These are phyloP conservation scores for Piscicola geometra DNA, from an alignment of 2,888 invertebrate species.

Conservation along the genomic window DNA sequence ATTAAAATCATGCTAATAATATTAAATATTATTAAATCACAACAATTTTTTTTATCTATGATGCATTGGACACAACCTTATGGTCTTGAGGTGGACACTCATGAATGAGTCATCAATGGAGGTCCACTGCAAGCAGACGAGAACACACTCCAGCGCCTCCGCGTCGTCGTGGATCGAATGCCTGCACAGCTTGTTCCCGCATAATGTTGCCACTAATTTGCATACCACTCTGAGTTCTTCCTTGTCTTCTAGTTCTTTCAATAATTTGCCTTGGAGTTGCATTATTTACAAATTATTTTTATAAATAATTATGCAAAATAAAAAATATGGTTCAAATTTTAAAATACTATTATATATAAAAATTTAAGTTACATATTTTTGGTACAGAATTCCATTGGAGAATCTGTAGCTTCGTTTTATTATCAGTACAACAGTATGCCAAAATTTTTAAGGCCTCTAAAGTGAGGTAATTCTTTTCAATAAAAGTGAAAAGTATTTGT, in stretches of 20 bases:
- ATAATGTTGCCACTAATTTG: background rate
- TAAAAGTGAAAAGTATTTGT: background rate
- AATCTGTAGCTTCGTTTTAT: background rate
- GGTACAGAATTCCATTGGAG: background rate
- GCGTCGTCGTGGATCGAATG: background rate
- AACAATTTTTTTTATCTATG: too few species aligned
- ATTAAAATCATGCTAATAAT: too few species aligned
- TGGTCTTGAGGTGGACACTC: background rate
- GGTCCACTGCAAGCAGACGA: background rate
- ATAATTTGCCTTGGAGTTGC: background rate
- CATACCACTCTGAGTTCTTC: background rate
- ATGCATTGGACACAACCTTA: background rate
- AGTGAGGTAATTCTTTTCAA: background rate
- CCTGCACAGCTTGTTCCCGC: conserved; percentile 1
- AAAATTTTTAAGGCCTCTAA: background rate
- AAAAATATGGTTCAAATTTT: too few species aligned
- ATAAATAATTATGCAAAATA: too few species aligned
- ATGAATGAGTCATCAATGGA: background rate
- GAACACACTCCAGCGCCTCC: background rate
- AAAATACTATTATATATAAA: background rate
- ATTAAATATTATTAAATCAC: too few species aligned
- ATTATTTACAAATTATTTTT: background rate
- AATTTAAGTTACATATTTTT: background rate
- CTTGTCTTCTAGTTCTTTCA: background rate
- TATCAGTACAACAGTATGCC: background rate